Base-by-base conservation (phyloP, 1,140 invertebrate genomes). In the Orchesella cincta region DNA sequence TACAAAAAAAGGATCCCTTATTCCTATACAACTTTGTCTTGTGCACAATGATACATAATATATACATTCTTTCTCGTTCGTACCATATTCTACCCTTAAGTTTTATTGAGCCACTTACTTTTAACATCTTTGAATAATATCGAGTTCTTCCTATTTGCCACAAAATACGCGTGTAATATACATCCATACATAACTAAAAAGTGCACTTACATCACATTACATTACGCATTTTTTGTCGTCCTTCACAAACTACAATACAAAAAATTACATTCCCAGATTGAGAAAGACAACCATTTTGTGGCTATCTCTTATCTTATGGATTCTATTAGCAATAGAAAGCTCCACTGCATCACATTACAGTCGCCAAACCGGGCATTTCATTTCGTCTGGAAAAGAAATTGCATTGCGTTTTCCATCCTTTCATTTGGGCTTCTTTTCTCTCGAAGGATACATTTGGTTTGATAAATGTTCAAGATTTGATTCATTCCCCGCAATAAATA, bases 141-240 rank as follows among this genome's bases (percentile, higher is more conserved):
- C n/a, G n/a, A n/a, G n/a, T n/a, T n/a, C n/a, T n/a, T n/a, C n/a
- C n/a, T n/a, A n/a, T n/a, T n/a, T 46, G 18, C 39, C 39, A 46
- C 39, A 46, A 46, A 46, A 46, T 46, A 46, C 39, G 39, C 18
- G 18, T 46, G 39, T 46, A 46, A n/a, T 73, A 46, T 73, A 51
- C 23, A 51, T 73, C 39, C 23, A 28, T 51, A 46, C 18, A 36
- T 29, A 31, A 46, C 51, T 46, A 33, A 3, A n/a, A n/a, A n/a
- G n/a, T n/a, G n/a, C n/a, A n/a, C 26, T 33, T 34, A 16, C 52
- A 57, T 54, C 31, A 51, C 72, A 52, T 73, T 16, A 46, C 74
- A 75, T 75, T 75, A 67, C 74, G 64, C 36, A 74, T 57, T 57
- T 62, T 73, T 74, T 31, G 28, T 23, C 35, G 31, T 51, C 26